phyloP scores from a whole-genome alignment of 2,888 invertebrate genomes.

The Cistogaster globosa region DNA sequence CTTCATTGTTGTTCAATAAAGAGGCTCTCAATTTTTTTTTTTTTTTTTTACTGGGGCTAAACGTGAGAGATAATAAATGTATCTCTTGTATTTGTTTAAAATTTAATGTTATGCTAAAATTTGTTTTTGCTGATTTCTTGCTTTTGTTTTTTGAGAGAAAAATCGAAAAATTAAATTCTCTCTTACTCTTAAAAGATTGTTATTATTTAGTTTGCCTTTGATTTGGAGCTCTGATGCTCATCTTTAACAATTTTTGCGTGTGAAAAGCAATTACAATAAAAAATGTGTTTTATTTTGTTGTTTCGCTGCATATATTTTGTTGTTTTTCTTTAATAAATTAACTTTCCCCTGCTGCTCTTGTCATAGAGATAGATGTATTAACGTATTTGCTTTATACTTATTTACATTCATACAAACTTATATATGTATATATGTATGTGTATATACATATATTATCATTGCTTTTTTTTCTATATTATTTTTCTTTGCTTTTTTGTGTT shows the following conservation, averaged over 20 bases:
- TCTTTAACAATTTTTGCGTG: conserved; percentile 47
- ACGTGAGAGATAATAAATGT: background rate
- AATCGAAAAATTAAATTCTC: conserved; percentile 17
- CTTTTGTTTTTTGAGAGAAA: background rate
- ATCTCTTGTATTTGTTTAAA: conserved; percentile 25
- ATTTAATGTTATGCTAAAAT: conserved; percentile 7
- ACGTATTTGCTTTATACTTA: conserved; percentile 22
- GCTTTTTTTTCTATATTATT: conserved; percentile 49
- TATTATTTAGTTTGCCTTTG: conserved; percentile 43
- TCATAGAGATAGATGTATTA: conserved; percentile 1
- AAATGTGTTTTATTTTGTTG: conserved; percentile 34
- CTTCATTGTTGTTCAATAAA: background rate
- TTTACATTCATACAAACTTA: background rate
- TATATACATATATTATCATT: conserved; percentile 46
- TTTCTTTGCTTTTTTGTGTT: conserved; percentile 56
- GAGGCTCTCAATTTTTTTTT: background rate
- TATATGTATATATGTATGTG: conserved; percentile 7
- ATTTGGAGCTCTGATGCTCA: conserved; percentile 51
- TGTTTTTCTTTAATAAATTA: conserved; percentile 47
- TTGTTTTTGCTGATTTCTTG: background rate
- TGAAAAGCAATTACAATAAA: conserved; percentile 51
- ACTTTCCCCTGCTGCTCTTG: conserved; percentile 54
- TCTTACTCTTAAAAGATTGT: conserved; percentile 14
- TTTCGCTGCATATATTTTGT: conserved; percentile 36
- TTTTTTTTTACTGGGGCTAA: background rate